Percentiles rank a stretch among this genome's conserved stretches.
These are phyloP conservation scores for Protaetia brevitarsis DNA, from an alignment of 1,140 invertebrate genomes.

Conservation along the genomic window DNA sequence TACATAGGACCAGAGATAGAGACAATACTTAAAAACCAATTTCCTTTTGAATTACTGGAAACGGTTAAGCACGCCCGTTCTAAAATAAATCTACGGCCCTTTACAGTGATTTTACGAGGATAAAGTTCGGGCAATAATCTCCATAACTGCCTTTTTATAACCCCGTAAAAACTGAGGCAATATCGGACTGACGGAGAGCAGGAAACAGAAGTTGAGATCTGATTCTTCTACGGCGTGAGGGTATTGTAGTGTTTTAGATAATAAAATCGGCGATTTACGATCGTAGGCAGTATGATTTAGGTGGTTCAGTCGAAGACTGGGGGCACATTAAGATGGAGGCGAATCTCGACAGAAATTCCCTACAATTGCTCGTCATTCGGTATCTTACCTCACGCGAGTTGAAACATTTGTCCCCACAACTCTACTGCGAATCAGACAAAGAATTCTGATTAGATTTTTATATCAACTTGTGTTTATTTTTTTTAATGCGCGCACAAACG, in stretches of 20 bases:
- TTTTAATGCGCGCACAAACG: too few relatives aligned
- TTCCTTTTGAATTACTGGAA: not conserved
- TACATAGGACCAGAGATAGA: too few relatives aligned
- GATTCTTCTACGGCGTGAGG: conserved; percentile 14
- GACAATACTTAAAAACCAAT: not conserved
- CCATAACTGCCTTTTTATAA: conserved; percentile 14
- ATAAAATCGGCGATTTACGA: conserved; percentile 11
- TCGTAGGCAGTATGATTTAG: not conserved
- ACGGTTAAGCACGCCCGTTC: not conserved
- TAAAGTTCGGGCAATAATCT: conserved; percentile 12
- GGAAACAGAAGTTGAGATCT: not conserved
- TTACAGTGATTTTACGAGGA: conserved; percentile 13
- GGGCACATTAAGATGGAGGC: too few relatives aligned
- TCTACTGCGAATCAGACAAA: too few relatives aligned
- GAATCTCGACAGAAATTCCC: too few relatives aligned
- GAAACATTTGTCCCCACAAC: too few relatives aligned
- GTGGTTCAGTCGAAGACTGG: not conserved
- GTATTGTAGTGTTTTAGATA: conserved; percentile 14
- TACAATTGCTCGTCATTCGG: too few relatives aligned
- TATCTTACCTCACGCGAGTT: too few relatives aligned
- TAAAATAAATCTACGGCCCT: conserved; percentile 9
- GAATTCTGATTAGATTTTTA: too few relatives aligned
- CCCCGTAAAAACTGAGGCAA: conserved; percentile 11
- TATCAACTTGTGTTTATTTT: too few relatives aligned
- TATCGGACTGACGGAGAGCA: not conserved